Evolutionary conservation across 2,797 vertebrate species (phyloP).

Genomic region (Periparus ater): DNA sequence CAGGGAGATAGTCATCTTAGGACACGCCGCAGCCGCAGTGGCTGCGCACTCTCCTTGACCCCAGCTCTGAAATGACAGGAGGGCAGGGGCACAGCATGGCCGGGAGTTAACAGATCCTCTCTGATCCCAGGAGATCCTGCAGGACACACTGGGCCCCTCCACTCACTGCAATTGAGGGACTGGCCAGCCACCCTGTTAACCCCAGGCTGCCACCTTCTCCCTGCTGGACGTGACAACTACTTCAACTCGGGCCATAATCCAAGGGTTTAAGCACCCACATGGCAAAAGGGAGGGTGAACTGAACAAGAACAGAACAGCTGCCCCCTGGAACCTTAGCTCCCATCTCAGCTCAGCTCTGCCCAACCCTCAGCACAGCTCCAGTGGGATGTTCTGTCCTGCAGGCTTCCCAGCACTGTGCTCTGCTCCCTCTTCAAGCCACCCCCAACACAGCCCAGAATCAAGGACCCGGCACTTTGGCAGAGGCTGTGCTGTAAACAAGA

Average conservation of each 20-base stretch:
- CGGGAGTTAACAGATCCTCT: rapidly evolving
- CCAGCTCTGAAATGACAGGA: background rate
- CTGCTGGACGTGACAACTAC: background rate
- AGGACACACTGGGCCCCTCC: background rate
- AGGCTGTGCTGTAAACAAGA: background rate
- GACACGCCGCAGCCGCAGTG: background rate
- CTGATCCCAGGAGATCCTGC: background rate
- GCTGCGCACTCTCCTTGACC: background rate
- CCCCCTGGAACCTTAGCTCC: background rate
- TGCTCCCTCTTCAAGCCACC: background rate
- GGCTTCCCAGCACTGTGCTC: background rate
- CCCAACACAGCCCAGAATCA: background rate
- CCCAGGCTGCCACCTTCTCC: background rate
- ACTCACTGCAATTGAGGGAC: rapidly evolving
- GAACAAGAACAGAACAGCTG: background rate
- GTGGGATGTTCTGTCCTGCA: background rate
- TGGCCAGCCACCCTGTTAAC: background rate
- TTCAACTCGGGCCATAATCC: rapidly evolving
- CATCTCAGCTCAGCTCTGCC: background rate
- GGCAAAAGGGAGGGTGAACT: background rate
- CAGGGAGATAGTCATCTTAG: background rate
- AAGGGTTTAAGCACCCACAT: background rate
- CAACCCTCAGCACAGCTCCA: background rate
- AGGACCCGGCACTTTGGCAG: background rate
- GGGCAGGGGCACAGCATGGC: background rate